Base-by-base conservation (phyloP, 2,797 vertebrate species). In the Esox lucius region DNA sequence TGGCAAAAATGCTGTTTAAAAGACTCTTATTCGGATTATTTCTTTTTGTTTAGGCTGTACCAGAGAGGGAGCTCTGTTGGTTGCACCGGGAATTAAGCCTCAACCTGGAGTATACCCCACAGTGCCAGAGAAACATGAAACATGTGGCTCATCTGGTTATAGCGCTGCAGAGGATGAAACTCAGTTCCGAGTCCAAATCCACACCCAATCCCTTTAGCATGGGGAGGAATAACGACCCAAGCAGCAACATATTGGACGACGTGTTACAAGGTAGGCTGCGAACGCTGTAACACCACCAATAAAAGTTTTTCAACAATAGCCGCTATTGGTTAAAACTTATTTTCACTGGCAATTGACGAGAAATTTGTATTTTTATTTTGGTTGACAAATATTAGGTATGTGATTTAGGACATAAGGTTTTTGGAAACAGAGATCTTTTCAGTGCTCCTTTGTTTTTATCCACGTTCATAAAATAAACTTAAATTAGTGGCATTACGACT, bases 121-220 rank as follows among this genome's bases (percentile, higher is more conserved):
- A 82, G 49, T 26, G 7, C 0, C 46, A 2, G 11, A 26, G 3
- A 35, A 80, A 35, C 12, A 62, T 91, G 80, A 65, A 12, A 24
- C 15, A 7, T 0, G 69, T 72, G 0, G 85, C 71, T 0, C 78
- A 62, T 5, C 24, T 92, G 73, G 0, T 91, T 46, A 26, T 92
- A 16, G 76, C 65, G 0, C 4, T 72, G 15, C 78, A 78, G 13
- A 80, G 64, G 70, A 56, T 91, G 71, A 87, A 77, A 75, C 9
- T 17, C 53, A 22, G 7, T 8, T 11, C 22, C n/a, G 6, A 59
- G 19, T 59, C 53, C n/a, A 15, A 22, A 53, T 24, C 53, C 66
- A 5, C 11, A 19, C 71, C 48, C 5, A 61, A 26, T 0, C 1
- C 1, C 31, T 68, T 2, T 19, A 1, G 19, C 1, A 0, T 49